phyloP scores from a whole-genome alignment of 1,140 invertebrate species.

The Adoxophyes honmai region DNA sequence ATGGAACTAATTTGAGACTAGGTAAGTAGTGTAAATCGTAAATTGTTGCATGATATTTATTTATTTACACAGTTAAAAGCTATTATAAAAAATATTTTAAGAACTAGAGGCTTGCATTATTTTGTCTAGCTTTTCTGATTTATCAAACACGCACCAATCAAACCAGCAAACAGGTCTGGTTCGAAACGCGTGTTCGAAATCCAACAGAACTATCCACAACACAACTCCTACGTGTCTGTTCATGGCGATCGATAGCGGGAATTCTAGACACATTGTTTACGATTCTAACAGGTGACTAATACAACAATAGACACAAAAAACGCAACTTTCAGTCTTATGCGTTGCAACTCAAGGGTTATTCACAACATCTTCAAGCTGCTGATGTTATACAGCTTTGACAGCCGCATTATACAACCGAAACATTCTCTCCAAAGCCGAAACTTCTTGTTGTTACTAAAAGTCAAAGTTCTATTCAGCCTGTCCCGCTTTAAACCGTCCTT shows the following conservation, averaged over 20 bases:
- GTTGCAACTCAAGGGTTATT: neutral
- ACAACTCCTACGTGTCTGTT: constrained; percentile 25
- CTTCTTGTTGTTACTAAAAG: neutral
- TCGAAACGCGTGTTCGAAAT: no score
- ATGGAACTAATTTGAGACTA: no score
- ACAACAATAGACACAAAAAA: constrained; percentile 23
- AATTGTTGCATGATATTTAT: no score
- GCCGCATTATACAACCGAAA: neutral
- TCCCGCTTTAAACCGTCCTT: no score
- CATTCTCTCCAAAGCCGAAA: constrained; percentile 3
- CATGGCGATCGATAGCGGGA: constrained; percentile 30
- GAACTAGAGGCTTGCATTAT: no score
- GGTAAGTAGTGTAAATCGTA: no score
- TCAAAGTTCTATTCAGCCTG: constrained; percentile 4
- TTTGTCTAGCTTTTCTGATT: no score
- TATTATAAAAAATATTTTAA: no score
- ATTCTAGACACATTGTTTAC: constrained; percentile 50
- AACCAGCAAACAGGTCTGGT: no score
- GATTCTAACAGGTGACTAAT: constrained; percentile 45
- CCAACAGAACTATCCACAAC: constrained; percentile 10
- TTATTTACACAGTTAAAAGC: no score
- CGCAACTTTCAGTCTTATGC: neutral
- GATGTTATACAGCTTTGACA: constrained; percentile 1
- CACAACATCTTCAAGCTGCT: neutral
- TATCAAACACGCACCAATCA: no score